phyloP scores from a whole-genome alignment of 2,113 vertebrate genomes.

The Takifugu bimaculatus region DNA sequence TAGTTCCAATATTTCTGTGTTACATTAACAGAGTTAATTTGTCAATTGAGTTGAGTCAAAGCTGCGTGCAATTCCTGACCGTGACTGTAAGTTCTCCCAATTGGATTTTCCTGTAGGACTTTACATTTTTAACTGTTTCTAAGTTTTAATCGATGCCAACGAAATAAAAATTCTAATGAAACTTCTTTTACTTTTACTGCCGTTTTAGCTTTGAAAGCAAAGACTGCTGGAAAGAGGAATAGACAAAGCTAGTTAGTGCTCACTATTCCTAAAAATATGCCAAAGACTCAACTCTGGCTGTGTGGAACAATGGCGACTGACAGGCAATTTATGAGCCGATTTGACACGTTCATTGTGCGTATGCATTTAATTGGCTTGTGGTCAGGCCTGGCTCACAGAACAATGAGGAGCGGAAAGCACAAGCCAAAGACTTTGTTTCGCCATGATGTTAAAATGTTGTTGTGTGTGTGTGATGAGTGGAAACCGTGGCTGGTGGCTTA shows the following conservation, averaged over 20 bases:
- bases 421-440: background rate
- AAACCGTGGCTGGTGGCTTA: background rate
- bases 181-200: too few species aligned
- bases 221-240: too few species aligned
- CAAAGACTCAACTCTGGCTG: conserved; percentile 2
- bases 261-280: background rate
- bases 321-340: conserved; percentile 14
- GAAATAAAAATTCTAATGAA: too few species aligned
- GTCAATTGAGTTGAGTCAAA: too few species aligned
- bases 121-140: too few species aligned
- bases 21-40: too few species aligned
- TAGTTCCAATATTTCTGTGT: too few species aligned
- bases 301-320: background rate
- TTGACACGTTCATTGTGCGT: conserved; percentile 4
- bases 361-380: conserved; percentile 20
- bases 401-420: conserved; percentile 2
- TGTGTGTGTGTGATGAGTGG: background rate
- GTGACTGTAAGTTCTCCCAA: too few species aligned
- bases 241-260: background rate
- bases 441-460: conserved; percentile 5
- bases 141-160: too few species aligned
- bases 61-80: too few species aligned
- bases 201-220: too few species aligned
- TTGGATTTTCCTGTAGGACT: too few species aligned
- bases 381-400: conserved; percentile 4